Base-by-base conservation (phyloP, 2,888 invertebrate species). In the Cheilosia pagana region DNA sequence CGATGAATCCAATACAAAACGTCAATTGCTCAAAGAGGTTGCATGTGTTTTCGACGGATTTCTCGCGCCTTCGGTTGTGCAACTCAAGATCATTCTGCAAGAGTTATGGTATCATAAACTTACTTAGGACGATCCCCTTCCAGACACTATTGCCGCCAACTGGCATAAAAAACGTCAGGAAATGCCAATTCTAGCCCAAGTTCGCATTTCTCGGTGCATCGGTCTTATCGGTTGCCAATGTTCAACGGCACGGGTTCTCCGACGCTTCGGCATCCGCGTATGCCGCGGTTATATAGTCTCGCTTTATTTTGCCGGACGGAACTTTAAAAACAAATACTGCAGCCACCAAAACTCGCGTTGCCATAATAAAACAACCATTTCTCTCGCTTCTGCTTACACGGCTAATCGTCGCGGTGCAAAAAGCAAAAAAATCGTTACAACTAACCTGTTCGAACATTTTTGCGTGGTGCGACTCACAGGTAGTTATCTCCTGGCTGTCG, bases 401-500 rank as follows among this genome's bases (percentile, higher is more conserved):
- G 60, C 16, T 81, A 19, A 19, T 76, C 31, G 53, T 39, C 10
- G 45, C 70, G 0, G 55, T 86, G 3, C 79, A 74, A 71, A n/a
- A n/a, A n/a, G n/a, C n/a, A n/a, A n/a, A n/a, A n/a, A 43, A 39
- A 2, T 62, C 77, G 0, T 43, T 83, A 1, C 74, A 76, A 0
- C 41, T 70, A 0, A 31, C 23, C 0, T 74, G 85, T 19, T 45
- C 71, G 1, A 70, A 67, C 14, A 53, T 76, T n/a, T 71, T 31
- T 23, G 81, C 82, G 25, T 87, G 86, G 83, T 87, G 88, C 1
- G 89, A 90, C 70, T 90, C 89, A 0, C 87, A 87, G 14, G 88
- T 89, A 6, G 88, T 88, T 4, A 57, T 89, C 1, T 78, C 83
- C 14, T 90, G 90, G 89, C 59, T 90, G 2, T 78, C 79, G 4